phyloP scores from a whole-genome alignment of 2,888 invertebrate genomes.

The Sesamia inferens region DNA sequence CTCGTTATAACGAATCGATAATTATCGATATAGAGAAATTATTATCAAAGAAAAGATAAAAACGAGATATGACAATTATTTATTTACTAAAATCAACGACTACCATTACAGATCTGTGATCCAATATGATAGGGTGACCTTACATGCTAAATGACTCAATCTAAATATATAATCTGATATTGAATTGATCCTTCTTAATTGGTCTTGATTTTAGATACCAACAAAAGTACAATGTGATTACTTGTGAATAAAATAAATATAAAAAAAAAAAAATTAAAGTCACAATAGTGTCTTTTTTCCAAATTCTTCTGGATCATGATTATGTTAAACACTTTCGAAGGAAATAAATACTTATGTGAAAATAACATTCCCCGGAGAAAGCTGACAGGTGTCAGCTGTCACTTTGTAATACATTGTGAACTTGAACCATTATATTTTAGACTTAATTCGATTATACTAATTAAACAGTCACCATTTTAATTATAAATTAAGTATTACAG shows the following conservation, averaged over 20 bases:
- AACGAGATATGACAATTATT: conserved; percentile 19
- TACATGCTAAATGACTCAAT: no score
- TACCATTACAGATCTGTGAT: no score
- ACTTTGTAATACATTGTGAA: no score
- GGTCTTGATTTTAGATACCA: background rate
- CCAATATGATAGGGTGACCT: no score
- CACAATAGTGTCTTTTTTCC: background rate
- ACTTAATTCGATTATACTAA: background rate
- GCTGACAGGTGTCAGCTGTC: background rate
- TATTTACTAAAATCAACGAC: no score
- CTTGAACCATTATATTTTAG: no score
- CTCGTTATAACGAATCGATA: no score
- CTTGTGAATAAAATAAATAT: background rate
- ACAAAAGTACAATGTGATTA: background rate
- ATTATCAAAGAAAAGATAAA: conserved; percentile 13
- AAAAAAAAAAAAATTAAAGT: background rate
- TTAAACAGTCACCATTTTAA: background rate
- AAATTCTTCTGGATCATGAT: background rate
- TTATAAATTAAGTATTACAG: background rate
- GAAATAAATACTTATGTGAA: background rate
- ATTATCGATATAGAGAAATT: background rate
- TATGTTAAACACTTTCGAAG: no score
- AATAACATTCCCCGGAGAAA: no score
- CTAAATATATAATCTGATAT: conserved; percentile 12
- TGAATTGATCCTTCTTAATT: conserved; percentile 5